Base-by-base conservation (phyloP, 2,888 invertebrate genomes). In the Trissonchulus latispiculum region DNA sequence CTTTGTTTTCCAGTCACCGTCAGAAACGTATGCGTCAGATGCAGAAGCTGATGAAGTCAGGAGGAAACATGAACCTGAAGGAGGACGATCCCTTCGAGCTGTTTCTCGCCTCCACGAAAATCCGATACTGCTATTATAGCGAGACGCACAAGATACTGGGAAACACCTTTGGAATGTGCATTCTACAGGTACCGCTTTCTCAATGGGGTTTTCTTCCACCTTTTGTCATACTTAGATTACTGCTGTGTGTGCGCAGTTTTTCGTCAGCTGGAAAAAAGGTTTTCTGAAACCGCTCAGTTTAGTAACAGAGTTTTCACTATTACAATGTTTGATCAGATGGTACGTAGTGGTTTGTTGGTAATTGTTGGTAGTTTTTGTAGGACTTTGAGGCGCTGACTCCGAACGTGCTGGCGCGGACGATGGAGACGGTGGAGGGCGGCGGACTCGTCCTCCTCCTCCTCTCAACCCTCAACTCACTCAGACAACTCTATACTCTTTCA, bases 401-500 rank as follows among this genome's bases (percentile, higher is more conserved):
- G 0, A 99, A 99, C 85, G 86, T 97, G 76, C 87, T 99, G 82
- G 97, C 97, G 0, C 87, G 97, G 72, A 96, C 97, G 0, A 88
- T 99, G 77, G 99, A 99, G 87, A 99, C 99, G 0, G 94, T 99
- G 0, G 95, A 96, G 86, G 99, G 97, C 32, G 93, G 93, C n/a
- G 87, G 97, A 0, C 89, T 99, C 73, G 81, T 87, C 28, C 89
- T 96, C 70, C 87, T 99, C 75, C 86, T 99, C 3, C 86, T 99
- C 23, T 90, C 91, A 81, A 89, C 90, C 0, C 87, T 99, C 81
- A 88, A 88, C 73, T 96, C 96, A 0, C 86, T 99, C 33, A 90
- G 93, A 81, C 96, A 99, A 83, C 87, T 99, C 1, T 97, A 92
- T 83, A 91, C 96, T 0, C 90, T 99, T 87, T 90, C 90, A 76